Percentiles rank a stretch among this genome's conserved stretches.
Conservation (phyloP, 2,113 vertebrate species). For the Labeo catla region DNA sequence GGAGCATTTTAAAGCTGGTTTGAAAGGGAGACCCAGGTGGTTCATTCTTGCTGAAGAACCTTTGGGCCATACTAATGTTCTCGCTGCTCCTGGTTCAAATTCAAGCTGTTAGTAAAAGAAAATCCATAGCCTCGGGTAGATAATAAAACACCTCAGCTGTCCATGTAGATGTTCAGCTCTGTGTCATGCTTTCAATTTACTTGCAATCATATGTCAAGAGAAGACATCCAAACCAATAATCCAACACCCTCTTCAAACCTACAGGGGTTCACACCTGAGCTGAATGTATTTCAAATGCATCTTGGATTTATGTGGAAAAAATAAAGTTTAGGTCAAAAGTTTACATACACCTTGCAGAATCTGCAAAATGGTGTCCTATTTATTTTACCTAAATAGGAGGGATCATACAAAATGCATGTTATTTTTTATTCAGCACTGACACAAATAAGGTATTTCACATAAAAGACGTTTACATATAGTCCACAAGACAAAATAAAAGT, state of each 20-base stretch:
- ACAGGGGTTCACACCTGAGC: background rate
- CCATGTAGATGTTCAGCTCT: conserved; percentile 8
- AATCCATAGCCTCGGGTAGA: conserved; percentile 33
- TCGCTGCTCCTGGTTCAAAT: conserved; percentile 29
- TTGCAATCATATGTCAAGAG: conserved; percentile 23
- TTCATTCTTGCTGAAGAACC: conserved; percentile 52
- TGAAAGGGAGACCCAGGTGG: conserved; percentile 60
- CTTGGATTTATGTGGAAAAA: background rate
- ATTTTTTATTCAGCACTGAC: no score
- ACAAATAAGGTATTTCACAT: no score
- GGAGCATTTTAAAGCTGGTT: conserved; percentile 36
- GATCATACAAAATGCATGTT: no score
- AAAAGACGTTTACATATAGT: no score
- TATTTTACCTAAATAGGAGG: no score
- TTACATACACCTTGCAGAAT: no score
- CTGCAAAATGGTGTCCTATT: no score
- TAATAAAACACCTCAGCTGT: conserved; percentile 39
- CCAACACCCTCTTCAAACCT: background rate
- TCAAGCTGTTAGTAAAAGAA: conserved; percentile 20
- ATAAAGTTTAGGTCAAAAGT: no score
- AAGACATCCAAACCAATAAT: conserved; percentile 12
- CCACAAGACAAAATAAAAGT: no score
- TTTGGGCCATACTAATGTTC: conserved; percentile 29
- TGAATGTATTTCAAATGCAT: background rate
- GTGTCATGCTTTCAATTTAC: conserved; percentile 36